A percentile compares a stretch with the other conserved stretches of the same genome.
Conservation (phyloP, 2,113 vertebrate species). For the Eclectus roratus region DNA sequence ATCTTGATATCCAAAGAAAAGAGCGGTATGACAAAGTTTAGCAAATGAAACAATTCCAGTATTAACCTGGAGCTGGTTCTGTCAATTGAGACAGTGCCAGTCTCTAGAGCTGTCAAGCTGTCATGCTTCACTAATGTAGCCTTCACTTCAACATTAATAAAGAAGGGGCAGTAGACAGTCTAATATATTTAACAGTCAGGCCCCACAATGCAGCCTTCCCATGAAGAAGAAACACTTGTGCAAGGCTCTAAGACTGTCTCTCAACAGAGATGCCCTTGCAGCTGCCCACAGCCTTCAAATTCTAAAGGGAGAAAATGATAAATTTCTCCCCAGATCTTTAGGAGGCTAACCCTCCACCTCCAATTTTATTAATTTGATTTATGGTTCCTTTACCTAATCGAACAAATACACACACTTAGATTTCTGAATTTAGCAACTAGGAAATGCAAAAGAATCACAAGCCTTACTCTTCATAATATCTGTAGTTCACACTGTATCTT, state of each 20-base stretch:
- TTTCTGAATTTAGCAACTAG: not conserved
- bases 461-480: not conserved
- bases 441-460: not conserved
- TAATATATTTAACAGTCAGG: not conserved
- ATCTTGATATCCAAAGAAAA: not conserved
- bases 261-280: not conserved
- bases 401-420: not conserved
- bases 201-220: not conserved
- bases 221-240: rapidly evolving
- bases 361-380: not conserved
- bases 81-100: not conserved
- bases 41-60: not conserved
- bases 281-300: not conserved
- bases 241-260: not conserved
- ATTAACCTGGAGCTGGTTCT: not conserved
- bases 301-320: not conserved
- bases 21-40: not conserved
- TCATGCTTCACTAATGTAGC: not conserved
- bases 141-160: not conserved
- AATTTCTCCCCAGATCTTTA: not conserved
- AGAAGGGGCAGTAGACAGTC: not conserved
- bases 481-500: not conserved
- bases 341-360: not conserved
- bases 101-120: not conserved
- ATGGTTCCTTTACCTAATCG: not conserved